A percentile compares a stretch with the other conserved stretches of the same genome.
phyloP scores from a whole-genome alignment of 2,888 invertebrate species.

The Pterostichus madidus region DNA sequence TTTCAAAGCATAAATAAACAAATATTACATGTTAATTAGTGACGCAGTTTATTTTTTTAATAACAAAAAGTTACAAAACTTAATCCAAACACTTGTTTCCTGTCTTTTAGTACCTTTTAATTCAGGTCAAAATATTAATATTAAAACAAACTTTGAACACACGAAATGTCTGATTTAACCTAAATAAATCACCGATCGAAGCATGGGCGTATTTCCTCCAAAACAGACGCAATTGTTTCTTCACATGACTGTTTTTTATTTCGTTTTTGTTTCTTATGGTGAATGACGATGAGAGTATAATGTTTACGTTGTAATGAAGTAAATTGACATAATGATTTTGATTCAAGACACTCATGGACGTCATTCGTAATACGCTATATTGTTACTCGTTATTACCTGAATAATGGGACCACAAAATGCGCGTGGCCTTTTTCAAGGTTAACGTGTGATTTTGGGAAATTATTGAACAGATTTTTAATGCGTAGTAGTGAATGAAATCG shows the following conservation, averaged over 20 bases:
- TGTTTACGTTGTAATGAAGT: background rate
- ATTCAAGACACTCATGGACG: background rate
- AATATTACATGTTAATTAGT: background rate
- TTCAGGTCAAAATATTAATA: constrained; percentile 14
- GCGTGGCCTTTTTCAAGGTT: constrained; percentile 22
- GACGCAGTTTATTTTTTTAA: constrained; percentile 30
- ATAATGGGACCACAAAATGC: constrained; percentile 17
- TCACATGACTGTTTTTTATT: background rate
- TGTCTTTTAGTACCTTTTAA: background rate
- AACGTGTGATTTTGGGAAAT: constrained; percentile 19
- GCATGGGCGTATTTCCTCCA: background rate
- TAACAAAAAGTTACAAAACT: constrained; percentile 19
- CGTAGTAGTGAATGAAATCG: constrained; percentile 9
- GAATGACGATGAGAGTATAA: background rate
- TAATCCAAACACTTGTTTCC: constrained; percentile 14
- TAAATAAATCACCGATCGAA: constrained; percentile 7
- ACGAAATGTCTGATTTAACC: background rate
- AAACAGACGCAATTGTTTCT: background rate
- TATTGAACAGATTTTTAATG: background rate
- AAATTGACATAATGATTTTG: constrained; percentile 17
- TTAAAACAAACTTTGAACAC: background rate
- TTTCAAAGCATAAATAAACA: background rate
- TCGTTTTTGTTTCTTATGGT: too few species aligned
- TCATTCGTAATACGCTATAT: background rate
- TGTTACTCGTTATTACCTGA: constrained; percentile 35